Evolutionary conservation across 2,797 vertebrate species (phyloP), one percentile per base, ranked within the genome.

Genomic region (Gastrophryne carolinensis): DNA sequence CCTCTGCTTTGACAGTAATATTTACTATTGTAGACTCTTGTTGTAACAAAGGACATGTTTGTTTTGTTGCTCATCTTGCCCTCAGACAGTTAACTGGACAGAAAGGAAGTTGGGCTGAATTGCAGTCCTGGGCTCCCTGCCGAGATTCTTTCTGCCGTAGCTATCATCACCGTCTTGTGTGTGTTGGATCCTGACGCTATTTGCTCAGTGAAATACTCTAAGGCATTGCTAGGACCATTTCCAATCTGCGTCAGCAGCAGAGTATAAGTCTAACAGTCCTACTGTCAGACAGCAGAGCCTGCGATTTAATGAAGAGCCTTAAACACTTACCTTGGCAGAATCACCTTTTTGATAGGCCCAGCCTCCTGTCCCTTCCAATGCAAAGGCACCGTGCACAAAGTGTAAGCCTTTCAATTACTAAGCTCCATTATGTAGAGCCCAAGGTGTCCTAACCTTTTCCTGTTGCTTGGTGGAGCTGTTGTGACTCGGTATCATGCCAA

Each of bases 101-200:
- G 26, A 69, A 68, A 54, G 34, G 29, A 27, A 35, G 58, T 30
- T 27, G 21, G 7, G 35, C 12, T 19, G 49, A 29, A 56, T 15
- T 17, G 5, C 15, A 12, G 12, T 64, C 34, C 60, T 52, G 34
- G 67, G 60, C 21, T 24, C 2, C 1, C 3, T 47, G 60, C 72
- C 61, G 26, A 73, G 50, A 37, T 50, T 62, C 30, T 60, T 60
- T n/a, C 69, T 49, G 56, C 56, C 41, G 13, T 19, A 60, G 54
- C 61, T 60, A 60, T 61, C 52, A 72, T 52, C 69, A 21, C 69
- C 13, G 41, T 47, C 56, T 61, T 61, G 69, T 61, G 41, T 61
- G 19, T 72, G 69, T 72, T 72, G 69, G 69, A 72, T 62, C 41
- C 39, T 61, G 69, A 49, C 69, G 57, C 69, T 72, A 50, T 72